phyloP scores from a whole-genome alignment of 2,888 invertebrate species.

The Panopea generosa region DNA sequence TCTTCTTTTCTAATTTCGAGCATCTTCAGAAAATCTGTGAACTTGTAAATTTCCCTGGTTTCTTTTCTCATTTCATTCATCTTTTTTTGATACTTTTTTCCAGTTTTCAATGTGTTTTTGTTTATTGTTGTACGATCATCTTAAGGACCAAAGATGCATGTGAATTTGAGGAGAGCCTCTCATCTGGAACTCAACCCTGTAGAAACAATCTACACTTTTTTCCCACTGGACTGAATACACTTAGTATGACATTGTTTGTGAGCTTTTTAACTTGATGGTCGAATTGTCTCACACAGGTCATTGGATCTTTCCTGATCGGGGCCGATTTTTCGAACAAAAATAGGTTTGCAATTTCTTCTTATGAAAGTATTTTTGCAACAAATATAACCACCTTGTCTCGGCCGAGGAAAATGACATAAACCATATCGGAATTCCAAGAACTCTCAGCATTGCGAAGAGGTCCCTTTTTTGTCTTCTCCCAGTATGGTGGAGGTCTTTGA shows the following conservation, averaged over 20 bases:
- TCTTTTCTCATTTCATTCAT: slow-evolving; percentile 11
- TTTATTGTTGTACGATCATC: background rate
- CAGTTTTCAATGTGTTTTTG: background rate
- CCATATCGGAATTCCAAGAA: slow-evolving; percentile 48
- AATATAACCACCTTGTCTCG: slow-evolving; percentile 56
- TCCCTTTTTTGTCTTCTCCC: slow-evolving; percentile 6
- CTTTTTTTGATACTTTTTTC: slow-evolving; percentile 8
- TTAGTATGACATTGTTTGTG: slow-evolving; percentile 23
- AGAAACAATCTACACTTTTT: slow-evolving; percentile 55
- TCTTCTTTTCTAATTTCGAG: slow-evolving; percentile 38
- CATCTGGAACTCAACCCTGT: slow-evolving; percentile 53
- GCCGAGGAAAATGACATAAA: slow-evolving; percentile 63
- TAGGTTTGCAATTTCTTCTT: slow-evolving; percentile 31
- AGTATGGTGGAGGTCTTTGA: slow-evolving; percentile 63
- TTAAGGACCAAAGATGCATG: slow-evolving; percentile 32
- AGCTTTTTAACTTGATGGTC: slow-evolving; percentile 30
- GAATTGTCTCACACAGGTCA: slow-evolving; percentile 14
- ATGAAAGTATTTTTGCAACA: slow-evolving; percentile 35
- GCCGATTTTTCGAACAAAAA: slow-evolving; percentile 39
- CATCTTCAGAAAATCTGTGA: slow-evolving; percentile 24
- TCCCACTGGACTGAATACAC: slow-evolving; percentile 32
- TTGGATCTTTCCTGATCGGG: slow-evolving; percentile 42
- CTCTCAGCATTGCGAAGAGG: background rate
- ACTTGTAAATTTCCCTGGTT: background rate
- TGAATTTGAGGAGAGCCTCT: slow-evolving; percentile 63